These are phyloP conservation scores for Drosophila putrida DNA, from an alignment of 2,888 invertebrate genomes.

Conservation along the genomic window DNA sequence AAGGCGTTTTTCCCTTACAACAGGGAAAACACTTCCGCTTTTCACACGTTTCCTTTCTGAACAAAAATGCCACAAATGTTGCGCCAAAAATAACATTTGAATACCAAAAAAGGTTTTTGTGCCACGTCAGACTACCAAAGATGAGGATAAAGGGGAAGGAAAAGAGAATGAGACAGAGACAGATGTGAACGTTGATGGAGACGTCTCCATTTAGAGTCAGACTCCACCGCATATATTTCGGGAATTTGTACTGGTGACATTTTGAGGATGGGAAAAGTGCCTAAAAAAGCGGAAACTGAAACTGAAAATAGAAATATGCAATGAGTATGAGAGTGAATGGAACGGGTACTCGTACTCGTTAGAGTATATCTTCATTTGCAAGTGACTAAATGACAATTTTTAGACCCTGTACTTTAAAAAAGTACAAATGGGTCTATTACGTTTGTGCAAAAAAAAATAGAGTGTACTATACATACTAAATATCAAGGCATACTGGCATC, in stretches of 20 bases:
- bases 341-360: conserved; percentile 5
- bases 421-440: no score
- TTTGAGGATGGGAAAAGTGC: not conserved
- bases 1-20: conserved; percentile 49
- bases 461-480: no score
- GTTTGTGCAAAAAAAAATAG: no score
- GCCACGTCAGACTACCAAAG: conserved; percentile 58
- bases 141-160: not conserved
- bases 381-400: conserved; percentile 66
- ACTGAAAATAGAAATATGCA: conserved; percentile 13
- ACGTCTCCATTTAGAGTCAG: conserved; percentile 59
- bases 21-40: conserved; percentile 64
- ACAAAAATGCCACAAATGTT: conserved; percentile 65
- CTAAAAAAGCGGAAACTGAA: conserved; percentile 9
- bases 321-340: conserved; percentile 1
- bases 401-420: no score
- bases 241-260: conserved; percentile 38
- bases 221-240: conserved; percentile 42
- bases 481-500: no score
- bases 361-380: conserved; percentile 49
- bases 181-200: conserved; percentile 37
- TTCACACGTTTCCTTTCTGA: conserved; percentile 58
- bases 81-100: conserved; percentile 76
- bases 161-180: not conserved
- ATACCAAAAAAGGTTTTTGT: conserved; percentile 74